phyloP scores from a whole-genome alignment of 2,113 vertebrate genomes.

The Lamprotornis superbus region DNA sequence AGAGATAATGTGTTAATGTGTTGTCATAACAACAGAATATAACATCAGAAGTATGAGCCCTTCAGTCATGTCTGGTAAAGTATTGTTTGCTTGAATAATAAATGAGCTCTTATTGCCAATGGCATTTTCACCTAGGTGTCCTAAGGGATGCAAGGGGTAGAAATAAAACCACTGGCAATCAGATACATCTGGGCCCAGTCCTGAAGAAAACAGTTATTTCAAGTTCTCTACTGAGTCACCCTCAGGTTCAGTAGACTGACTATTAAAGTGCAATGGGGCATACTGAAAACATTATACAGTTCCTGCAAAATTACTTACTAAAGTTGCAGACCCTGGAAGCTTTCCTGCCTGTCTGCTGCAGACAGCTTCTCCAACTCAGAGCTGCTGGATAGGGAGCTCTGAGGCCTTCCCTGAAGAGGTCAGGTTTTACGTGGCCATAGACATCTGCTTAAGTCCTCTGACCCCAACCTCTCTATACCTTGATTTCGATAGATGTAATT shows the following conservation, averaged over 20 bases:
- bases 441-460: neutral
- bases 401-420: neutral
- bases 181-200: neutral
- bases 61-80: neutral
- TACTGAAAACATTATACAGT: neutral
- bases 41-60: neutral
- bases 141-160: neutral
- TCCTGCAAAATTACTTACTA: constrained; percentile 33
- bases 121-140: neutral
- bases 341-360: neutral
- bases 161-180: neutral
- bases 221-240: neutral
- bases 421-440: neutral
- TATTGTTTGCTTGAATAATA: neutral
- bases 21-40: too few species aligned
- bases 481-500: neutral
- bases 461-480: neutral
- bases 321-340: neutral
- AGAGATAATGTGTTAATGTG: neutral
- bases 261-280: neutral
- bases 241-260: neutral
- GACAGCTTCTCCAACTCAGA: accelerated
- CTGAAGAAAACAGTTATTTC: neutral
- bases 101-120: neutral
- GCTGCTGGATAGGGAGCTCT: neutral